Conservation (phyloP, 2,888 invertebrate genomes). For the Lamellibrachia satsuma region DNA sequence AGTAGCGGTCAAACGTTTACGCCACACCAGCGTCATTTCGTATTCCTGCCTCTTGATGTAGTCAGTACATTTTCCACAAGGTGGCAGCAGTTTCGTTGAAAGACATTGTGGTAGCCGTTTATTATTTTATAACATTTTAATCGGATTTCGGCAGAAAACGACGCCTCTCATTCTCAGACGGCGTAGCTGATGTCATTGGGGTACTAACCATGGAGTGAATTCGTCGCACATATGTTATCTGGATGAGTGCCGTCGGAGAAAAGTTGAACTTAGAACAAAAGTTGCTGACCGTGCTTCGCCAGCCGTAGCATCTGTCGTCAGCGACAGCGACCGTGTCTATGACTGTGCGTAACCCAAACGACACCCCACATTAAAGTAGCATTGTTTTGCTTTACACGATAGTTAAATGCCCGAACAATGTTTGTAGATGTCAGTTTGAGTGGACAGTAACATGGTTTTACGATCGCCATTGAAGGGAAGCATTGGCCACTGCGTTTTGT, state of each 20-base stretch:
- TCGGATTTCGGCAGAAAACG: neutral
- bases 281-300: neutral
- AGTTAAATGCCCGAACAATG: neutral
- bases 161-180: neutral
- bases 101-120: neutral
- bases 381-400: neutral
- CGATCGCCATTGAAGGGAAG: neutral
- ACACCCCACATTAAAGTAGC: neutral
- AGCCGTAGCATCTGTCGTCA: neutral
- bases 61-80: neutral
- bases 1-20: neutral
- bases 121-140: slow-evolving; percentile 3
- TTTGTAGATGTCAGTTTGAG: neutral
- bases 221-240: neutral
- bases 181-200: neutral
- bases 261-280: slow-evolving; percentile 17
- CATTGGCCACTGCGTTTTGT: neutral
- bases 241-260: neutral
- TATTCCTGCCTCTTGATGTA: neutral
- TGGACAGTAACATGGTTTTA: neutral
- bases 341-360: neutral
- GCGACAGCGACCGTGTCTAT: neutral
- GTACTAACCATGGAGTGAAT: neutral
- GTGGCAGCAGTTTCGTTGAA: slow-evolving; percentile 6
- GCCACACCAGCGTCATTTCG: neutral